These are phyloP conservation scores for Mus minutoides DNA, from an alignment of 2,797 vertebrate genomes.

Conservation along the genomic window DNA sequence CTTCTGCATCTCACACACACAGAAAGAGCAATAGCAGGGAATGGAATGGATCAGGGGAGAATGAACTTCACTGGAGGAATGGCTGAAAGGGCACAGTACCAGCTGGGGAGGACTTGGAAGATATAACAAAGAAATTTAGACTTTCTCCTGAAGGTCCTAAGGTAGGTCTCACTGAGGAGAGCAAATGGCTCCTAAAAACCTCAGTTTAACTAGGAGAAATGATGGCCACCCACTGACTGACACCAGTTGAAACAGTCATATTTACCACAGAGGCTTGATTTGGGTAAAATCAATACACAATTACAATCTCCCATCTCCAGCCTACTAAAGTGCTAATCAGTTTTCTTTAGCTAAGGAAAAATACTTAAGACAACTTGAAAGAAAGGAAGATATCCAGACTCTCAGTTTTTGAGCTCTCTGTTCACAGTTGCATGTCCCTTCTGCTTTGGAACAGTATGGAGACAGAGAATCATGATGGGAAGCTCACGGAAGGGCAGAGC, in stretches of 20 bases:
- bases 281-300: not conserved
- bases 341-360: not conserved
- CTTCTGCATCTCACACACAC: not conserved
- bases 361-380: not conserved
- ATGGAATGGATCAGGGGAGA: too few relatives aligned
- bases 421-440: not conserved
- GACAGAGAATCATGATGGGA: not conserved
- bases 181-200: not conserved
- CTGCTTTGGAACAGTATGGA: not conserved
- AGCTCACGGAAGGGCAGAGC: too few relatives aligned
- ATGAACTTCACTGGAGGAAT: too few relatives aligned
- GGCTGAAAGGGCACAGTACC: accelerated
- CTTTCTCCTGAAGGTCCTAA: not conserved
- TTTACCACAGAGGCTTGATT: not conserved
- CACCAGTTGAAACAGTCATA: not conserved
- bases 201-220: not conserved
- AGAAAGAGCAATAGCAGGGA: not conserved
- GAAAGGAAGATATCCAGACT: not conserved
- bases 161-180: not conserved
- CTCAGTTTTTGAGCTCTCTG: not conserved
- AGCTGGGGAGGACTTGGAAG: not conserved
- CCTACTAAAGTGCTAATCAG: not conserved
- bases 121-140: not conserved
- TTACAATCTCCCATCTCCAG: not conserved
- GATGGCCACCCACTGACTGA: not conserved